Conservation (phyloP, 1,140 invertebrate species). For the Drosophila suzukii region DNA sequence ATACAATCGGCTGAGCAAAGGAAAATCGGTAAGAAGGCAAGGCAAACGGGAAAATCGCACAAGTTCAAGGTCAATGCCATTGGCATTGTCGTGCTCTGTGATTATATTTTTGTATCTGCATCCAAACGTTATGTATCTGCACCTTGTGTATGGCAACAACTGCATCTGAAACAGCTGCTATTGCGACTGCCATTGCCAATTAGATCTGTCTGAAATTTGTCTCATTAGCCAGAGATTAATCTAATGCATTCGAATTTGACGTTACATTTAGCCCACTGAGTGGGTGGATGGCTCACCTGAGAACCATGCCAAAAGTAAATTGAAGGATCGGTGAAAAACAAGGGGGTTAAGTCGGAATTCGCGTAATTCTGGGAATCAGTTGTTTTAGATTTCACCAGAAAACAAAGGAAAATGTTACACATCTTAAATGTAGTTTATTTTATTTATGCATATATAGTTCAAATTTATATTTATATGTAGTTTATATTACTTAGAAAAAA, state of each 20-base stretch:
- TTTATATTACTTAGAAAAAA: too few relatives aligned
- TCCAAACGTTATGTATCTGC: slow-evolving; percentile 6
- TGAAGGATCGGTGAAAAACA: neutral
- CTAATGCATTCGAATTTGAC: slow-evolving; percentile 70
- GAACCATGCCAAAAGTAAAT: slow-evolving; percentile 48
- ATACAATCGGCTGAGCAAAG: slow-evolving; percentile 15
- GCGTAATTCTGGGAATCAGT: neutral
- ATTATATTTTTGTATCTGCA: slow-evolving; percentile 21
- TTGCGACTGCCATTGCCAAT: slow-evolving; percentile 48
- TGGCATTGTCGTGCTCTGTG: slow-evolving; percentile 30
- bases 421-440: too few relatives aligned
- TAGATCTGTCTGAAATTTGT: slow-evolving; percentile 59
- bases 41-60: slow-evolving; percentile 37
- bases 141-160: slow-evolving; percentile 33
- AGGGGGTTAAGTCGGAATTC: neutral
- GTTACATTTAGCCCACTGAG: slow-evolving; percentile 52
- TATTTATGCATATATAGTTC: too few relatives aligned
- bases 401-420: neutral
- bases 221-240: slow-evolving; percentile 76
- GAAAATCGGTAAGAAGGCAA: slow-evolving; percentile 18
- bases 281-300: slow-evolving; percentile 45
- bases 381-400: neutral
- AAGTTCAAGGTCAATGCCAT: slow-evolving; percentile 67
- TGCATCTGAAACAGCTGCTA: slow-evolving; percentile 35
- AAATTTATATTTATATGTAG: too few relatives aligned